Conservation (phyloP, 2,888 invertebrate genomes). For the Ferdinandea cuprea region DNA sequence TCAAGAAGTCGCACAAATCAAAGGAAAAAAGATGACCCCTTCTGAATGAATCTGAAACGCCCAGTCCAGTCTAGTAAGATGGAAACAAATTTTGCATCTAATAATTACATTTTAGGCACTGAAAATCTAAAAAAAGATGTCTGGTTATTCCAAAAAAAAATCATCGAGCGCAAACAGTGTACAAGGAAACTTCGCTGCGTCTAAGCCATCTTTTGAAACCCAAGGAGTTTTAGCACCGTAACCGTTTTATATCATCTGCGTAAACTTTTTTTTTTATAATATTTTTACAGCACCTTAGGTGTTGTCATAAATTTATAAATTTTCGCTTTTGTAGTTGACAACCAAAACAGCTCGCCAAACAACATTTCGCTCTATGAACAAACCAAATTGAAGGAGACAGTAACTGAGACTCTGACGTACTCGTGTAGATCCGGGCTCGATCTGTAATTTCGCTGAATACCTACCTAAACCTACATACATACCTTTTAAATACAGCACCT, state of each 20-base stretch:
- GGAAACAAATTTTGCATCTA: constrained; percentile 52
- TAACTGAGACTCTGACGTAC: background rate
- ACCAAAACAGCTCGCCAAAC: constrained; percentile 6
- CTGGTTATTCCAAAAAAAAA: background rate
- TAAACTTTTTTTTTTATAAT: background rate
- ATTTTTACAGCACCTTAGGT: constrained; percentile 37
- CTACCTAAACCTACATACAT: no score
- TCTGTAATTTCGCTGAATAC: no score
- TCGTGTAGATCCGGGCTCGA: background rate
- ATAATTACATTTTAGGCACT: constrained; percentile 61
- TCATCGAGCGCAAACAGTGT: background rate
- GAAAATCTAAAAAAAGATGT: no score
- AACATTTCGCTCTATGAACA: background rate
- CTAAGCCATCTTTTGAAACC: background rate
- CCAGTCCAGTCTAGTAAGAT: constrained; percentile 49
- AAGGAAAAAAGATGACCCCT: background rate
- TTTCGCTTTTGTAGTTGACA: constrained; percentile 54
- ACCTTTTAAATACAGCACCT: constrained; percentile 13
- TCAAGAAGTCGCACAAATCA: background rate
- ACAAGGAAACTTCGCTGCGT: background rate
- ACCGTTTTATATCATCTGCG: background rate
- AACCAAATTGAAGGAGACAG: background rate
- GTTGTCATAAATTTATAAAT: constrained; percentile 53
- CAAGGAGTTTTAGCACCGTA: background rate
- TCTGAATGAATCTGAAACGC: background rate